Evolutionary conservation across 2,888 invertebrate genomes (phyloP).

Genomic region (Ormyrus thymus): DNA sequence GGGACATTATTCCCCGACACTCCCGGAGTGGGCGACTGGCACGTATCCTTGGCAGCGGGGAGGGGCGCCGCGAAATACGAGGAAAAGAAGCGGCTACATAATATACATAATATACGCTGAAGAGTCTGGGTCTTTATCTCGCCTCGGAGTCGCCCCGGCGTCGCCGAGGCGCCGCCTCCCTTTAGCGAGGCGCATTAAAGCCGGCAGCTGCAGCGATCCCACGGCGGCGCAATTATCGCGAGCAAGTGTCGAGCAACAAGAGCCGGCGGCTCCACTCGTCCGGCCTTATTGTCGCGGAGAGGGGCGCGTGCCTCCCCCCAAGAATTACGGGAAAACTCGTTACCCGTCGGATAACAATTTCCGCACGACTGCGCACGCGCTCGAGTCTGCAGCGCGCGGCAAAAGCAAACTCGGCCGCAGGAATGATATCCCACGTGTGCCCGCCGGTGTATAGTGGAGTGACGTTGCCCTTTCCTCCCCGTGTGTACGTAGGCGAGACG

Average conservation of each 20-base stretch:
- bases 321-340: slow-evolving; percentile 53
- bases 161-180: not conserved
- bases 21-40: not conserved
- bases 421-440: not conserved
- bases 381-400: slow-evolving; percentile 10
- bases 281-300: slow-evolving; percentile 13
- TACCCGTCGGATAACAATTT: slow-evolving; percentile 53
- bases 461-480: not conserved
- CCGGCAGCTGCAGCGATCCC: slow-evolving; percentile 47
- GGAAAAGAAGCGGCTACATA: not conserved
- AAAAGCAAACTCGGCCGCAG: slow-evolving; percentile 18
- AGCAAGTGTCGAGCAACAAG: slow-evolving; percentile 55
- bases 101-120: slow-evolving; percentile 24
- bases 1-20: slow-evolving; percentile 3
- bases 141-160: slow-evolving; percentile 10
- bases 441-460: slow-evolving; percentile 8
- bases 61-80: not conserved
- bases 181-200: slow-evolving; percentile 46
- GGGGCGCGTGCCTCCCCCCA: slow-evolving; percentile 7
- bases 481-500: slow-evolving; percentile 4
- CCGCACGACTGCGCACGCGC: slow-evolving; percentile 27
- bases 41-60: slow-evolving; percentile 2
- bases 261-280: slow-evolving; percentile 30
- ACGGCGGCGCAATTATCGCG: slow-evolving; percentile 53
- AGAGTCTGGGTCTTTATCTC: slow-evolving; percentile 5